Evolutionary conservation across 1,140 invertebrate genomes (phyloP), one percentile per base, ranked within the genome.

Genomic region (Drosophila watanabei): DNA sequence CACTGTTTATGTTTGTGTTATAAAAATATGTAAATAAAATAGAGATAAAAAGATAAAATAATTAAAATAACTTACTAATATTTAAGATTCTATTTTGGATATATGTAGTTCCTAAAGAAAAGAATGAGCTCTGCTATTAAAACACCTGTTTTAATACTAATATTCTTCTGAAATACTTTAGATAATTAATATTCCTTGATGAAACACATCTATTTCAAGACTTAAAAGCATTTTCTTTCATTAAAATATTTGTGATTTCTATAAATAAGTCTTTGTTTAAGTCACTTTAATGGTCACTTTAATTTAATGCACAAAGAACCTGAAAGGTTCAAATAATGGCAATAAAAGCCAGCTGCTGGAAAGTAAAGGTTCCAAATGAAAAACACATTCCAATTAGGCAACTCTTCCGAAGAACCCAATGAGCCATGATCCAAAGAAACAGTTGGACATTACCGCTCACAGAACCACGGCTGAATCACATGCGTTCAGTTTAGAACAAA

Each of bases 341-440:
- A 16, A 3, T 20, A 20, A 66, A 35, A 30, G 30, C 28, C 11
- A 68, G 60, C 33, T 48, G 46, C 5, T 6, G 1, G 3, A 52
- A 35, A 33, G 13, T 5, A 46, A 57, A 41, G 13, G 52, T 16
- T 51, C 6, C 33, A 20, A 24, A 33, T 9, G 8, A 4, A 52
- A 73, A 75, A 61, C 56, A 33, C 65, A 28, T 39, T 60, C 18
- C 45, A 72, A 60, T 52, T 43, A 57, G 58, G 33, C 18, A 16
- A 68, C 24, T 46, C 54, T 24, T 37, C 28, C 32, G 11, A 61
- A 77, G 30, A 59, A 61, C 20, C 32, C 64, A 70, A 70, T 79
- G 64, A 79, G 64, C 49, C 75, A 70, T 49, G n/a, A 11, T 11
- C 41, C 46, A n/a, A 66, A 28, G 35, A 78, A 79, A 79, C 75